Base-by-base conservation (phyloP, 2,113 vertebrate species). In the Trachemys scripta region DNA sequence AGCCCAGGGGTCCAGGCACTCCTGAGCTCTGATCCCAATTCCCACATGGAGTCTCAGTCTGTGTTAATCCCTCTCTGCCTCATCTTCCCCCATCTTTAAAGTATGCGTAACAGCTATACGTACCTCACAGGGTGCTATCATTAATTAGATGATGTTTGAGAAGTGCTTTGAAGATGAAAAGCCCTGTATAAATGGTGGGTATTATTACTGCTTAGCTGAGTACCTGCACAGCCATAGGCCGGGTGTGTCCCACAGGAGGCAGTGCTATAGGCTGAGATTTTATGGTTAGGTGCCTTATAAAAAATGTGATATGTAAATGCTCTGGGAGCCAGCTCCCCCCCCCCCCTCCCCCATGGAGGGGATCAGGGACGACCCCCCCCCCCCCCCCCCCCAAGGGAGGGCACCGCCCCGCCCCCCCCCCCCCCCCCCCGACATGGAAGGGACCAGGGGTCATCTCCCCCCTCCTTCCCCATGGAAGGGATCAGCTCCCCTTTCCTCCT, bases 81-180 rank as follows among this genome's bases (percentile, higher is more conserved):
- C 97, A 91, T 96, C 96, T 97, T 89, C 93, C 97, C 92, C 83
- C 96, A 54, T 94, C 97, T 96, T 90, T 97, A 97, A 97, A 97
- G 96, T 87, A 94, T 97, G 95, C 95, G 91, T 97, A 97, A 96
- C 96, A 97, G 93, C 96, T 97, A 89, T 81, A 91, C 94, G 93
- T 96, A 93, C 88, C 95, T 97, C 89, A 90, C 22, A 92, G 94
- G 97, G 94, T 93, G 92, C 95, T 96, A 90, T 97, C 94, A 93
- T 97, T 97, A 97, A 97, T 97, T 96, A 97, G 95, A 95, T 7
- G 42, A 94, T 69, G 94, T 94, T 97, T 91, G 96, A 95, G 96
- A 97, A 97, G 96, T 90, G 87, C 97, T 97, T 97, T 97, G 97
- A 97, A 97, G 96, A 97, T 97, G 95, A 97, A 97, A 97, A 97